Percentiles rank a stretch among this genome's conserved stretches.
Conservation (phyloP, 2,888 invertebrate species). For the Margaritifera margaritifera region DNA sequence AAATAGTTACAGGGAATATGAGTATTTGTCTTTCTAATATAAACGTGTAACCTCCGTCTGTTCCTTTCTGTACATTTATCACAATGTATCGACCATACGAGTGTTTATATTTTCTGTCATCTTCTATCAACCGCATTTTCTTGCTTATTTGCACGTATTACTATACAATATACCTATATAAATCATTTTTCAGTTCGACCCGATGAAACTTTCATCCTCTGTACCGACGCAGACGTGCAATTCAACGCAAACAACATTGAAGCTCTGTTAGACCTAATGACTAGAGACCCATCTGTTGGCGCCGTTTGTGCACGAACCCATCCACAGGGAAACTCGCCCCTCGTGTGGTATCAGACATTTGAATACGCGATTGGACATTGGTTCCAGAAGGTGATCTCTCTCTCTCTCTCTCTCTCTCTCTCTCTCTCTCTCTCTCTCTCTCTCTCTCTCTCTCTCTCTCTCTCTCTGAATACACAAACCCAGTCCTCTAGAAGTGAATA, state of each 20-base stretch:
- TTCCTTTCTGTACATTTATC: too few species aligned
- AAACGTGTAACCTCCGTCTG: too few species aligned
- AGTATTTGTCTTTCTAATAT: too few species aligned
- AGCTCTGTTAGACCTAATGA: slow-evolving; percentile 60
- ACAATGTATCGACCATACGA: too few species aligned
- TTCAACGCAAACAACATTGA: slow-evolving; percentile 60
- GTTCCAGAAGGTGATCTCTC: slow-evolving; percentile 59
- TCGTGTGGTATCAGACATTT: slow-evolving; percentile 63
- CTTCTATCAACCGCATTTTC: too few species aligned
- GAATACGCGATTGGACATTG: slow-evolving; percentile 65
- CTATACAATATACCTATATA: too few species aligned
- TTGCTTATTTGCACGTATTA: too few species aligned
- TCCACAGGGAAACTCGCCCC: slow-evolving; percentile 57
- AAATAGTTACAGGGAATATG: too few species aligned
- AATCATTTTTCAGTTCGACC: background rate
- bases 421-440: background rate
- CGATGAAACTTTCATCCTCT: slow-evolving; percentile 54
- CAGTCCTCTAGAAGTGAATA: too few species aligned
- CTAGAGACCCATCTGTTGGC: slow-evolving; percentile 54
- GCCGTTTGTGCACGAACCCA: slow-evolving; percentile 63
- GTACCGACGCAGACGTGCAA: slow-evolving; percentile 63
- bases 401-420: background rate
- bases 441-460: background rate
- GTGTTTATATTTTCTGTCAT: too few species aligned
- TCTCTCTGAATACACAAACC: too few species aligned